Percentiles rank a stretch among this genome's conserved stretches.
Conservation (phyloP, 2,888 invertebrate genomes). For the Galerucella calmariensis region DNA sequence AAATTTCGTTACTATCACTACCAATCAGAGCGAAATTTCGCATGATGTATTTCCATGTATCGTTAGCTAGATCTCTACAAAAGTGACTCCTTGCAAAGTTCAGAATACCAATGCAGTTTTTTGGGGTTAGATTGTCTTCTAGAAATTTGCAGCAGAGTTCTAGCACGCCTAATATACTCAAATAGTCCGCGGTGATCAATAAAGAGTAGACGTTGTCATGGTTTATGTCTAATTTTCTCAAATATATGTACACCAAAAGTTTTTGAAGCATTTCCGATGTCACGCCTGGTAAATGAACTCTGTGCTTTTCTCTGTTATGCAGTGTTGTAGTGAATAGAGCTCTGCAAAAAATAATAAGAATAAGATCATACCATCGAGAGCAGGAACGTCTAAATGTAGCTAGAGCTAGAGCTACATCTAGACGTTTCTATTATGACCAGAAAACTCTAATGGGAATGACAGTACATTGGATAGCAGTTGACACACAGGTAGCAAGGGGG, state of each 20-base stretch:
- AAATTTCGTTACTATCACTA: constrained; percentile 78
- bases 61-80: constrained; percentile 75
- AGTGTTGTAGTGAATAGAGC: constrained; percentile 86
- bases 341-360: constrained; percentile 62
- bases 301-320: constrained; percentile 74
- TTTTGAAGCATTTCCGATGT: constrained; percentile 80
- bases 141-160: constrained; percentile 85
- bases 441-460: no score
- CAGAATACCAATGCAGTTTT: constrained; percentile 87
- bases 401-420: no score
- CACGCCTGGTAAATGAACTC: constrained; percentile 82
- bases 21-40: constrained; percentile 81
- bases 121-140: constrained; percentile 73
- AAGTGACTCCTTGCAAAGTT: constrained; percentile 84
- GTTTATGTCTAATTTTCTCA: constrained; percentile 80
- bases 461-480: no score
- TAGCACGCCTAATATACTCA: constrained; percentile 84
- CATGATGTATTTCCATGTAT: constrained; percentile 70
- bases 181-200: constrained; percentile 87
- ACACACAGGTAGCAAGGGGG: no score
- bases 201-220: constrained; percentile 84
- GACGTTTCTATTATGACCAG: no score
- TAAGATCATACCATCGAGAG: no score
- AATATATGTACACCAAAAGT: constrained; percentile 87
- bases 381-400: no score